phyloP scores from a whole-genome alignment of 2,888 invertebrate species.

The Lithophane leautieri region DNA sequence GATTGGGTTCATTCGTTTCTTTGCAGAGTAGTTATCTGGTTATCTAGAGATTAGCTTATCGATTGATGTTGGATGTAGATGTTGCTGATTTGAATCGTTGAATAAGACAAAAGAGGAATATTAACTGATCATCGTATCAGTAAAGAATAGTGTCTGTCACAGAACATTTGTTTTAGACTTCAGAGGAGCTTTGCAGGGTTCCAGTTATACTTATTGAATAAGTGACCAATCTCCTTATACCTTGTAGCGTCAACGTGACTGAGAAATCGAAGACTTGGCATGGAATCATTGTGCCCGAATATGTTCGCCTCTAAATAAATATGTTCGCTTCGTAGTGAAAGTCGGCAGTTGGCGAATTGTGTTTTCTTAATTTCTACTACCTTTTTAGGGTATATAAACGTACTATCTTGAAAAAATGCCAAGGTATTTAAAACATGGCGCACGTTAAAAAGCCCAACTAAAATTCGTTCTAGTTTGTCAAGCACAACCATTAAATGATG shows the following conservation, averaged over 20 bases:
- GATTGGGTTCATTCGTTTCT: not conserved
- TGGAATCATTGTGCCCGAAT: not conserved
- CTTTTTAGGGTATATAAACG: not conserved
- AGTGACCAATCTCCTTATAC: not conserved
- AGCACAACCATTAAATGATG: slow-evolving; percentile 37
- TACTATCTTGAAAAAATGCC: not conserved
- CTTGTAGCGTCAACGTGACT: not conserved
- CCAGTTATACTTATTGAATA: not conserved
- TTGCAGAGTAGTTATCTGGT: not conserved
- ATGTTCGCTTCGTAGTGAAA: no score
- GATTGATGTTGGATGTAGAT: slow-evolving; percentile 2
- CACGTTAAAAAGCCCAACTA: slow-evolving; percentile 14
- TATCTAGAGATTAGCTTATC: slow-evolving; percentile 7
- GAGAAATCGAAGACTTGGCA: not conserved
- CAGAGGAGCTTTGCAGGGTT: not conserved
- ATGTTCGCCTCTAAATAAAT: not conserved
- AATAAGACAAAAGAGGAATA: not conserved
- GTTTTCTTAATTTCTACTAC: not conserved
- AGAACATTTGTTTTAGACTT: not conserved
- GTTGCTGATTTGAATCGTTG: not conserved
- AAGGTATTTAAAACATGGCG: not conserved
- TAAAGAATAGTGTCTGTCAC: not conserved
- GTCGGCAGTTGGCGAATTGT: not conserved
- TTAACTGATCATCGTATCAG: not conserved
- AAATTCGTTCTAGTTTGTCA: slow-evolving; percentile 55